Base-by-base conservation (phyloP, 1,140 invertebrate genomes). In the Drosophila nebulosa region DNA sequence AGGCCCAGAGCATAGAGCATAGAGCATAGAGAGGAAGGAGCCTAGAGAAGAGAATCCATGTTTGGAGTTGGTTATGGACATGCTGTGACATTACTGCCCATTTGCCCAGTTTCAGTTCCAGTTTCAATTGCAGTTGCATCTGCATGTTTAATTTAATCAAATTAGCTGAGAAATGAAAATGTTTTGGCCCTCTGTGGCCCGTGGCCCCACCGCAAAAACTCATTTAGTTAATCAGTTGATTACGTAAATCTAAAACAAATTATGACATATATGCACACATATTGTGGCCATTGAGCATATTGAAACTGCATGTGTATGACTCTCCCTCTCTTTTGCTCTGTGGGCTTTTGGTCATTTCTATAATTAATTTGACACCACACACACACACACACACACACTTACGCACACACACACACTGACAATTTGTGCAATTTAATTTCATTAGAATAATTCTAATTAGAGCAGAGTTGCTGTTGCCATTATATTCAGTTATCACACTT, bases 391-490 rank as follows among this genome's bases (percentile, higher is more conserved):
- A 32, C 30, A 24, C 24, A 24, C 36, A 36, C 18, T 53, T 27
- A 22, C 59, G 18, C 22, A 3, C 27, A 7, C 55, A 21, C 53
- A 22, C 16, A 9, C 27, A 21, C 27, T 50, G 32, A 71, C 62
- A 84, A 78, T 84, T 75, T 84, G 72, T 64, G 79, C 84, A 89
- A 83, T 90, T 90, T 90, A 90, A 90, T 90, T 89, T 89, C 86
- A 89, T 90, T 90, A 90, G 86, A 80, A 90, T 90, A 88, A 90
- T 90, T 90, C 88, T 90, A 90, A 90, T 90, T 90, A 90, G 81
- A 77, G 74, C 76, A 74, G 80, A 77, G 81, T 56, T 76, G 77
- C 36, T 66, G 57, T 24, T 64, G 66, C 46, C 16, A 46, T 46
- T 46, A 46, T 21, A 46, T 46, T 46, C 21, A 21, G 27, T 59